Evolutionary conservation across 2,888 invertebrate species (phyloP), one percentile per base, ranked within the genome.

Genomic region (Drosophila phalerata): DNA sequence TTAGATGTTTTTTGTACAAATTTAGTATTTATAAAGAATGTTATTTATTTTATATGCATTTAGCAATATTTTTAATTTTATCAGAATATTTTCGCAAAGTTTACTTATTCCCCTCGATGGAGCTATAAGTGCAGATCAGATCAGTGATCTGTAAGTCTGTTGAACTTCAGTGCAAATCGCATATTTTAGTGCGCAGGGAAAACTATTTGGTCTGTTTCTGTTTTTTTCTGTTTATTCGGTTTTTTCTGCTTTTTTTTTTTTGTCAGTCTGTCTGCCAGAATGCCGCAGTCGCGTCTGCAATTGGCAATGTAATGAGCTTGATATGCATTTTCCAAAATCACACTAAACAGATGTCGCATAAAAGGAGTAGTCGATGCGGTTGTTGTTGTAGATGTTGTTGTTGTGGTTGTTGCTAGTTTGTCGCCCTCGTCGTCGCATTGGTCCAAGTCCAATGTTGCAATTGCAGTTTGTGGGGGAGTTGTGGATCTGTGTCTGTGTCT

Each of bases 231-330:
- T 25, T 25, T 25, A 25, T 2, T 25, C 25, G 2, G 28, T 28
- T 10, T 38, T 13, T 53, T 15, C 17, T 2, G 28, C n/a, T 8
- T 9, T n/a, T 1, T 17, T 19, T 58, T 67, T 53, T 58, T 61
- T 22, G 22, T 22, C 60, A 43, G 49, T 47, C 71, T 56, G 77
- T 65, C 69, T 64, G 61, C 64, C 57, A 62, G 58, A 74, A 65
- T 61, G 49, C 47, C 13, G 62, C 47, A 64, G 57, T 40, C 40
- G 67, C 49, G 82, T 68, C 79, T 71, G 83, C 81, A 81, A 85
- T 85, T 86, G 81, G 61, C 87, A 85, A 81, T 85, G 87, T 81
- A 85, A 85, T 87, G 83, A 83, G 85, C 79, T 76, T 78, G 87
- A 85, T 85, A 87, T 81, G 87, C 84, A 83, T 75, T 80, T 85